These are phyloP conservation scores for Sebastes baramenuke DNA, from an alignment of 2,797 vertebrate species.

Conservation along the genomic window DNA sequence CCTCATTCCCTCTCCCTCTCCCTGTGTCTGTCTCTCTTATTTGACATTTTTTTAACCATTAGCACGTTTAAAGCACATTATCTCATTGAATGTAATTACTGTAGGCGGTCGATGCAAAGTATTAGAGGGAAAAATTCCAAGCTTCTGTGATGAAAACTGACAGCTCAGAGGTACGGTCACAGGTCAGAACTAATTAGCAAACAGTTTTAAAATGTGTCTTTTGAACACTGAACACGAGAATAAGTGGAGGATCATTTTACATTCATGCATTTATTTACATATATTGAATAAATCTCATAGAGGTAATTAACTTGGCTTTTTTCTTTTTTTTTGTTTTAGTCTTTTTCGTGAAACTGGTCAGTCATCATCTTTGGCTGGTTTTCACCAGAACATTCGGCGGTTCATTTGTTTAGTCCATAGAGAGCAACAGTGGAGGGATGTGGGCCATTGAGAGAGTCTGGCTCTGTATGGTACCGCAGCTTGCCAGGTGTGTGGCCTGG, in stretches of 20 bases:
- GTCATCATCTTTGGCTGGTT: slow-evolving; percentile 58
- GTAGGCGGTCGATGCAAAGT: not conserved
- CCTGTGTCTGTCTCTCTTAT: not conserved
- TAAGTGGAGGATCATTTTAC: not conserved
- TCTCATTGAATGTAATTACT: slow-evolving; percentile 5
- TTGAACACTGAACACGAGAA: not conserved
- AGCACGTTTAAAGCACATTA: slow-evolving; percentile 11
- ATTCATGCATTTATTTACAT: slow-evolving; percentile 25
- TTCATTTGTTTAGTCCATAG: slow-evolving; percentile 58
- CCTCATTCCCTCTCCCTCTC: not conserved
- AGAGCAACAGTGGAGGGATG: slow-evolving; percentile 60
- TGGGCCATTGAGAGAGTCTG: slow-evolving; percentile 56
- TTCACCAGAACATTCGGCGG: slow-evolving; percentile 42
- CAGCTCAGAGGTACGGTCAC: not conserved
- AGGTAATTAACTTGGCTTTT: slow-evolving; percentile 10
- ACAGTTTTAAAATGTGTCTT: not conserved
- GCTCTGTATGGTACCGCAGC: slow-evolving; percentile 49
- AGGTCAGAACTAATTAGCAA: slow-evolving; percentile 31
- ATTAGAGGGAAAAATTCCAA: slow-evolving; percentile 8
- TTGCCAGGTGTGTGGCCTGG: slow-evolving; percentile 79
- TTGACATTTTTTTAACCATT: slow-evolving; percentile 16
- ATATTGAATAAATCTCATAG: not conserved
- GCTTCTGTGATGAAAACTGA: slow-evolving; percentile 20
- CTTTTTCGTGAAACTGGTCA: slow-evolving; percentile 25
- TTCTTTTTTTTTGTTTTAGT: not conserved